Evolutionary conservation across 2,113 vertebrate species (phyloP), one percentile per base, ranked within the genome.

Genomic region (Sebastes fasciatus): DNA sequence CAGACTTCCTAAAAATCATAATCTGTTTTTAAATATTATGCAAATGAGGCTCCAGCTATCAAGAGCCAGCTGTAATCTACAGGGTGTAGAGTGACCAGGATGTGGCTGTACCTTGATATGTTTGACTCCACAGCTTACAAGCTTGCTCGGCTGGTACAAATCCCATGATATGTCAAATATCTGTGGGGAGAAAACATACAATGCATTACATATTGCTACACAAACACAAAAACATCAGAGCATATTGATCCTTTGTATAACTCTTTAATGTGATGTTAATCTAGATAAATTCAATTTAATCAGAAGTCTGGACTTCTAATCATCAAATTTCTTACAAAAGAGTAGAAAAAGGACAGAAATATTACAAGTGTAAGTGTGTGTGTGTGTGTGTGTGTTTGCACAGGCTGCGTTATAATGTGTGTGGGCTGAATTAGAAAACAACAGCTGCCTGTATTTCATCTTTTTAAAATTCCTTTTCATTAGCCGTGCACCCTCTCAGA

Each of bases 151-250:
- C 92, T 98, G 97, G 93, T 98, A 98, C 91, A 98, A 94, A 95
- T 99, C 97, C 97, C 97, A 99, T 65, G 97, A 97, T 94, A 99
- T 97, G 96, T 99, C 97, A 95, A 98, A 99, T 96, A 99, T 98
- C 97, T 98, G 95, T 60, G 69, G 81, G 75, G 90, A 61, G 43
- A 88, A 71, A 78, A 76, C 14, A 82, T 1, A 83, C 21, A 77
- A 40, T n/a, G 40, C 23, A 75, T 74, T 80, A 70, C 66, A 81
- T 11, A 42, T 45, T 66, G 42, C 64, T 21, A 19, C 6, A 77
- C 19, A 66, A 67, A 43, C 26, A 68, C 16, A 7, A 57, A 26
- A 46, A 43, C n/a, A 65, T 61, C 55, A 57, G 52, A 78, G 8
- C 6, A 74, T 45, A 62, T 12, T 61, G 45, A 34, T 49, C 9